Conservation (phyloP, 2,888 invertebrate species). For the Tetramorium bicarinatum region DNA sequence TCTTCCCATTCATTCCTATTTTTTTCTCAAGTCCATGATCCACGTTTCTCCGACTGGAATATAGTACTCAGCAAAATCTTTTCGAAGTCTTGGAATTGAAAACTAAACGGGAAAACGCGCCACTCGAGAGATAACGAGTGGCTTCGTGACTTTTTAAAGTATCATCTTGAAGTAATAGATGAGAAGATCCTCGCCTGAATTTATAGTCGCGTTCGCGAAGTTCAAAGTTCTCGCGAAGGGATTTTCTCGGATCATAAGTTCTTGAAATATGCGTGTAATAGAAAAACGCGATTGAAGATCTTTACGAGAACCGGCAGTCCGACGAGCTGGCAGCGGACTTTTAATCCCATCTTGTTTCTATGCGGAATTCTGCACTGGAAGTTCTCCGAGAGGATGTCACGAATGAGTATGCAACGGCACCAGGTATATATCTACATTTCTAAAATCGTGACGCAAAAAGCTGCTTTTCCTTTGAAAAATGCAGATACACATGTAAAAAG, state of each 20-base stretch:
- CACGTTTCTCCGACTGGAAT: not conserved
- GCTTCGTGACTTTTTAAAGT: conserved; percentile 57
- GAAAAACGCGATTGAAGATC: conserved; percentile 50
- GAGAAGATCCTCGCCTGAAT: conserved; percentile 51
- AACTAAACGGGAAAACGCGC: conserved; percentile 31
- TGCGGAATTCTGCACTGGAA: not conserved
- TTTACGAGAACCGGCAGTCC: conserved; percentile 13
- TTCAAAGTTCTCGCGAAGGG: conserved; percentile 49
- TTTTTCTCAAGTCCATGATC: not conserved
- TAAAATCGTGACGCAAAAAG: not conserved
- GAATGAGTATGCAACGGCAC: not conserved
- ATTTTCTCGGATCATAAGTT: conserved; percentile 55
- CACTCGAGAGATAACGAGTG: conserved; percentile 44
- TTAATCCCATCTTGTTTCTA: conserved; percentile 39
- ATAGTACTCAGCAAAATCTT: conserved; percentile 41
- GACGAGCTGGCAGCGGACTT: conserved; percentile 4
- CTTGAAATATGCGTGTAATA: conserved; percentile 50
- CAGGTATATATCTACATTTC: not conserved
- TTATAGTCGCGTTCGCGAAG: conserved; percentile 46
- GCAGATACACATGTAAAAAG: not conserved
- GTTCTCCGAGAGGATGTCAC: not conserved
- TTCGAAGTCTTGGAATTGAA: conserved; percentile 46
- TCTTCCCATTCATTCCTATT: not conserved
- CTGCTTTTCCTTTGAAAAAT: not conserved
- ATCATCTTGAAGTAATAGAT: conserved; percentile 53